phyloP scores from a whole-genome alignment of 2,888 invertebrate genomes.

The Loripinus fragilis region DNA sequence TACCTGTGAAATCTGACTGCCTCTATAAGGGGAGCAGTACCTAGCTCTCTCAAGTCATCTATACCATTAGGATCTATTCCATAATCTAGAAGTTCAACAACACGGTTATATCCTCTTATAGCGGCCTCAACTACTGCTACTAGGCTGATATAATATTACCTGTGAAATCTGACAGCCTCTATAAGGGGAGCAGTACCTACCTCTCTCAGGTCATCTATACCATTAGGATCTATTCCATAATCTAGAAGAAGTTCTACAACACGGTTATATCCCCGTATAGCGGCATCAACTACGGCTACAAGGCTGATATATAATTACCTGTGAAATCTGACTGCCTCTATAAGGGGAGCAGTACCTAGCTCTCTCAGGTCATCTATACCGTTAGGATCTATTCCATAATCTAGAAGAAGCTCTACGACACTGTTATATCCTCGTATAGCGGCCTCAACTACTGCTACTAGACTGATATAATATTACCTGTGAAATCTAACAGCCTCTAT shows the following conservation, averaged over 20 bases:
- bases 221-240: slow-evolving; percentile 74
- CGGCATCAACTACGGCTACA: too few species aligned
- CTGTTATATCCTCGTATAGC: slow-evolving; percentile 69
- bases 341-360: slow-evolving; percentile 68
- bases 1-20: slow-evolving; percentile 76
- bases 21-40: slow-evolving; percentile 73
- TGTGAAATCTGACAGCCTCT: slow-evolving; percentile 75
- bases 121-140: slow-evolving; percentile 76
- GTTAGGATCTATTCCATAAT: slow-evolving; percentile 76
- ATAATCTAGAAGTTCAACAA: slow-evolving; percentile 75
- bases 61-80: slow-evolving; percentile 73
- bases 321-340: slow-evolving; percentile 75
- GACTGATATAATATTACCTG: too few species aligned
- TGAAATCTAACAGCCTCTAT: slow-evolving; percentile 76
- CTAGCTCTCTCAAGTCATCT: slow-evolving; percentile 58
- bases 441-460: slow-evolving; percentile 76
- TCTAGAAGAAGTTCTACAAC: slow-evolving; percentile 75
- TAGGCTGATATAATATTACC: too few species aligned
- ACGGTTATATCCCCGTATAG: slow-evolving; percentile 69
- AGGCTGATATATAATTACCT: too few species aligned
- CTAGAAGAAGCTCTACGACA: slow-evolving; percentile 74
- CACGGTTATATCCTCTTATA: slow-evolving; percentile 68
- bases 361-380: slow-evolving; percentile 57
- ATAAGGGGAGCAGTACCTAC: slow-evolving; percentile 70
- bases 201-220: slow-evolving; percentile 57